Base-by-base conservation (phyloP, 2,888 invertebrate species). In the Conops quadrifasciatus region DNA sequence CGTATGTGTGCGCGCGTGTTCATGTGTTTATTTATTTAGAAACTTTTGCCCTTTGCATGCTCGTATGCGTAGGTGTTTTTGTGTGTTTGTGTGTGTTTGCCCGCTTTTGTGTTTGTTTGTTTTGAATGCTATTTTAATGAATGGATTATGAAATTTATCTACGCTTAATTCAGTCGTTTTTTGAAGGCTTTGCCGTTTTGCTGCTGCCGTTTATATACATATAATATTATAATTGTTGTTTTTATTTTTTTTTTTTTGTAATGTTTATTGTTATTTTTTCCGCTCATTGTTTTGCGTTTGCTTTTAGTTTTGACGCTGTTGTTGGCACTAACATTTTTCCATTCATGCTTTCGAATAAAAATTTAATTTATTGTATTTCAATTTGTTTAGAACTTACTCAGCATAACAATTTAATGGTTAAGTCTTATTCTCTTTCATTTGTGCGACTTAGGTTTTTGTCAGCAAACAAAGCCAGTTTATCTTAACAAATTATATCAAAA, bases 91-190 rank as follows among this genome's bases (percentile, higher is more conserved):
- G 15, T 53, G 63, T 70, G 64, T 63, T 36, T 59, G 3, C 15
- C 2, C 60, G 26, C 2, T 24, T 70, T n/a, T 24, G 47, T 28
- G n/a, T 47, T 59, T 53, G 62, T 67, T 36, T 71, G 64, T 63
- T 71, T 65, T 43, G 70, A 59, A 70, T 72, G 72, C 70, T 71
- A 59, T 74, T 74, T 74, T 74, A 72, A 74, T 74, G 72, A 68
- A 74, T 66, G 72, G 66, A 71, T 72, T 71, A 72, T 67, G 51
- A 71, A 56, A 71, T 72, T 69, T 72, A 68, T 71, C 59, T 63
- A 36, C 30, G 59, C 68, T 71, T 64, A 68, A 59, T 64, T 62
- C 49, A 64, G 24, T 66, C 56, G 30, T 62, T 67, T 60, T 58
- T 58, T 53, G 62, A 1, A 24, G 30, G 56, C 51, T 67, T 71